Evolutionary conservation across 1,140 invertebrate genomes (phyloP), one percentile per base, ranked within the genome.

Genomic region (Agrilus planipennis): DNA sequence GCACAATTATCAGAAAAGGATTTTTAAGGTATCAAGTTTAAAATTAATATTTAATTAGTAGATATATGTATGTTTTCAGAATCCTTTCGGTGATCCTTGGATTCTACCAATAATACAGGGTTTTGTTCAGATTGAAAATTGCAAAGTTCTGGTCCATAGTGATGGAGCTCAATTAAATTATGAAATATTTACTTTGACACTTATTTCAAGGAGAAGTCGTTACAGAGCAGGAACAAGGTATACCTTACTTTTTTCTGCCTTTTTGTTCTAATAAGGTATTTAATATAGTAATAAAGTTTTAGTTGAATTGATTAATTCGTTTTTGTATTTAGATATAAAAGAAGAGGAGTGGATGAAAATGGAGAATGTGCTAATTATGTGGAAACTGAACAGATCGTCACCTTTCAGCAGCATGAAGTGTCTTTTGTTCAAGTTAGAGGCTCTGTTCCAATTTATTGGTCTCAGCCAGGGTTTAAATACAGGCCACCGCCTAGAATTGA

Each of bases 361-460:
- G 89, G 90, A 1, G 77, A 90, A 55, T 88, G 87, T 44, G 91
- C 91, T 0, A 96, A 96, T 67, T 95, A 94, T 63, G 91, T 96
- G 15, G 91, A 96, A 67, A 93, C 90, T 0, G 91, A 96, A 59
- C 89, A 95, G 67, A 79, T 94, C 29, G 75, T 93, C 16, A 77
- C 79, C 42, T 89, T 89, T 60, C 64, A 82, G 51, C 75, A 84
- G 61, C 89, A 95, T 58, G 72, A 86, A 44, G 80, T 94, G 16
- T 89, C 89, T 0, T 95, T 94, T 63, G 77, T 90, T 1, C 78
- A 89, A 73, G 77, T 88, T 6, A 75, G 94, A 41, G 94, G 92
- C 0, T 96, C 91, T 2, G 87, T 98, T 15, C 94, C 94, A 2
- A 76, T 98, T 15, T 98, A 84, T 65, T 99, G 94, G 94, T 91